These are phyloP conservation scores for Drosophila eohydei DNA, from an alignment of 2,888 invertebrate species.

Conservation along the genomic window DNA sequence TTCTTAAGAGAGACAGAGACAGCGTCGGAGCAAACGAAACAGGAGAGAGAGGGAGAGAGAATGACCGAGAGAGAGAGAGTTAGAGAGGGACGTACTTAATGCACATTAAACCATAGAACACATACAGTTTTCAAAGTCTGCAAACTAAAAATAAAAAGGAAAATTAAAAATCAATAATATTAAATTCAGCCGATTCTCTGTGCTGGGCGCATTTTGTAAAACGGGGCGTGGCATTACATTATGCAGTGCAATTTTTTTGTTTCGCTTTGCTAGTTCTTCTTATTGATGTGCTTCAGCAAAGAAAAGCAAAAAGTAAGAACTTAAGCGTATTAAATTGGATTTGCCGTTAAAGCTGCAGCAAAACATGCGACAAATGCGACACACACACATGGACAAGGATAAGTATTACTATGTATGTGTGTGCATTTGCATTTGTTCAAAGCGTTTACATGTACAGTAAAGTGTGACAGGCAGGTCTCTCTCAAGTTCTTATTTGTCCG, in stretches of 20 bases:
- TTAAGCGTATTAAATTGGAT: constrained; percentile 82
- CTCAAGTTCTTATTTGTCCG: not conserved
- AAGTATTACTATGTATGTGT: constrained; percentile 22
- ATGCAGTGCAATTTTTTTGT: constrained; percentile 40
- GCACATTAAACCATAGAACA: constrained; percentile 66
- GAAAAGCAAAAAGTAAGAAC: constrained; percentile 74
- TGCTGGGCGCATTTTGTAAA: constrained; percentile 3
- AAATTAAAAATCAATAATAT: constrained; percentile 80
- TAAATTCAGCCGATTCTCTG: constrained; percentile 57
- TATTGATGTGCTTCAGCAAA: constrained; percentile 35
- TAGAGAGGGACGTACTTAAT: constrained; percentile 33
- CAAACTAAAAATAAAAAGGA: constrained; percentile 65
- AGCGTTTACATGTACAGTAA: constrained; percentile 29
- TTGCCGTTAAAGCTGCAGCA: constrained; percentile 76
- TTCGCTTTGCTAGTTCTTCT: constrained; percentile 20
- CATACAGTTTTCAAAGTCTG: constrained; percentile 69
- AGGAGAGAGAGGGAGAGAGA: not conserved
- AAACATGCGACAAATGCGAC: constrained; percentile 74
- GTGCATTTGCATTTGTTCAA: constrained; percentile 24
- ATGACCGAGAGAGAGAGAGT: not conserved
- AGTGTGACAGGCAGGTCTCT: not conserved
- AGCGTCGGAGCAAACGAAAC: not conserved
- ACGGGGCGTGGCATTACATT: constrained; percentile 37
- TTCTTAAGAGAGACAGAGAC: constrained; percentile 15
- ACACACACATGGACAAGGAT: constrained; percentile 34